These are phyloP conservation scores for Xiphorhynchus elegans DNA, from an alignment of 2,113 vertebrate species.

Conservation along the genomic window DNA sequence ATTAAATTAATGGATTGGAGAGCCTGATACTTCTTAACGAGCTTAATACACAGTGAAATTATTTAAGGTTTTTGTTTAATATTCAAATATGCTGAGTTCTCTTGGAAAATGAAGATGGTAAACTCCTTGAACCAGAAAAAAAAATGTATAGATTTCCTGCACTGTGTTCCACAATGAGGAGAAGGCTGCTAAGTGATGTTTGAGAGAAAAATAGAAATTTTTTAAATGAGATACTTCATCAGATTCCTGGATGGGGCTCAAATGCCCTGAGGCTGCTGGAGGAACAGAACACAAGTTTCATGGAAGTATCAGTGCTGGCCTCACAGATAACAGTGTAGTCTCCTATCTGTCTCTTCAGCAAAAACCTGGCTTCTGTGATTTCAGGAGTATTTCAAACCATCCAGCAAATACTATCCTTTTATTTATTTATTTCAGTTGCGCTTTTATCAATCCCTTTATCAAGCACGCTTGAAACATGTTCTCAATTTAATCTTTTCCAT, in stretches of 20 bases:
- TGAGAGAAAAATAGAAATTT: background rate
- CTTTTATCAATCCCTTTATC: background rate
- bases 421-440: background rate
- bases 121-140: background rate
- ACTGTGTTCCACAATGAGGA: background rate
- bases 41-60: constrained; percentile 8
- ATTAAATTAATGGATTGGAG: constrained; percentile 32
- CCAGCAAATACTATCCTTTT: background rate
- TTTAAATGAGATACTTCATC: background rate
- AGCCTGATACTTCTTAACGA: constrained; percentile 48
- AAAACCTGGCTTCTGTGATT: background rate
- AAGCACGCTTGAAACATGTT: background rate
- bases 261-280: background rate
- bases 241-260: background rate
- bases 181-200: background rate
- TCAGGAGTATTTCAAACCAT: background rate
- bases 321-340: background rate
- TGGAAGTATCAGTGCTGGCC: background rate
- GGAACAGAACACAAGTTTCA: background rate
- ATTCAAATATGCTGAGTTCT: constrained; percentile 55
- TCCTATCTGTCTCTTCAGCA: background rate
- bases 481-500: background rate
- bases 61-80: constrained; percentile 43
- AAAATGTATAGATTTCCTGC: background rate
- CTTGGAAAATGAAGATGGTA: background rate